Evolutionary conservation across 2,888 invertebrate genomes (phyloP).

Genomic region (Standfussiana lucernea): DNA sequence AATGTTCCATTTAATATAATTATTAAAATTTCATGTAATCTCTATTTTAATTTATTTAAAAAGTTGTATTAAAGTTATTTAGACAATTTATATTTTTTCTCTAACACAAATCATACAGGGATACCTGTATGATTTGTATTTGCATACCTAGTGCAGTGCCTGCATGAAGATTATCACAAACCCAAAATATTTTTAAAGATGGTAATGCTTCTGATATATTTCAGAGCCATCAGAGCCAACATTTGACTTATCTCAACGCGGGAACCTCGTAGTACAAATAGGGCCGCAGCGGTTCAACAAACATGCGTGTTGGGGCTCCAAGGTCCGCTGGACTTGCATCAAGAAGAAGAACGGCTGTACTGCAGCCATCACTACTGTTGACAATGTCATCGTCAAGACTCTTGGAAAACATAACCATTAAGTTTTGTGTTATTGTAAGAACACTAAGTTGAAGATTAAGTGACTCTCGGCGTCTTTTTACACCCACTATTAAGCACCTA

Average conservation of each 20-base stretch:
- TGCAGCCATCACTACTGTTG: not conserved
- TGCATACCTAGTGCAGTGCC: not conserved
- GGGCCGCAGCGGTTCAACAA: constrained; percentile 3
- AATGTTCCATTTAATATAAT: constrained; percentile 34
- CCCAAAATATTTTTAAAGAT: not conserved
- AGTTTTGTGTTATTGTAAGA: not conserved
- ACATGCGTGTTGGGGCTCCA: constrained; percentile 3
- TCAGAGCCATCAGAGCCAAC: not conserved
- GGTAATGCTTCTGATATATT: too few species aligned
- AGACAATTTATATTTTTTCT: not conserved
- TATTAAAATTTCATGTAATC: not conserved
- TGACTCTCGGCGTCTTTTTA: too few species aligned
- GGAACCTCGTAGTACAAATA: constrained; percentile 9
- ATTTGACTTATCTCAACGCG: constrained; percentile 3
- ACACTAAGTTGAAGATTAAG: too few species aligned
- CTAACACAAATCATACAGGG: too few species aligned
- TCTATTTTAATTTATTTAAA: not conserved
- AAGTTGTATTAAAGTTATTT: not conserved
- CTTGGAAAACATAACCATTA: not conserved
- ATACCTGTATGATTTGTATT: not conserved
- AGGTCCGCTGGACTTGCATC: constrained; percentile 8
- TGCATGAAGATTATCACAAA: not conserved
- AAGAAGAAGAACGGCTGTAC: not conserved
- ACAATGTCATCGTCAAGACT: not conserved
- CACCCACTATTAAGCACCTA: too few species aligned